These are phyloP conservation scores for Crotalus horridus DNA, from an alignment of 2,113 vertebrate genomes.

Conservation along the genomic window DNA sequence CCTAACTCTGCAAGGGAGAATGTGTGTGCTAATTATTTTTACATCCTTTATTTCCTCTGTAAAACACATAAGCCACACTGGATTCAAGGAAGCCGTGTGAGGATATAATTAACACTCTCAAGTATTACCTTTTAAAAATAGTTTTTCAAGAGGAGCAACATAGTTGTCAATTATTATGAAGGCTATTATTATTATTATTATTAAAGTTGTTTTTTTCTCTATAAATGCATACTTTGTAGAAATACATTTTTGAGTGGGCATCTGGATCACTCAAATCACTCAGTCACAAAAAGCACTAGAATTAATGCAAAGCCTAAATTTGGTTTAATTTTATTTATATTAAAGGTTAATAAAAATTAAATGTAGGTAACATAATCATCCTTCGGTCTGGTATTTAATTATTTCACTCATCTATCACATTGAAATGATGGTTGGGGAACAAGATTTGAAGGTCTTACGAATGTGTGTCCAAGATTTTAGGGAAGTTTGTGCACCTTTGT, in stretches of 20 bases:
- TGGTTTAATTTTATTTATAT: background rate
- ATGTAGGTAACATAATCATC: background rate
- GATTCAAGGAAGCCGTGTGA: background rate
- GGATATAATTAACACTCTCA: background rate
- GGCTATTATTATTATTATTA: too few species aligned
- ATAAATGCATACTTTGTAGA: background rate
- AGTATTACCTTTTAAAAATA: background rate
- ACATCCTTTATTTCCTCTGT: background rate
- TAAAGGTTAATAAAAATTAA: background rate
- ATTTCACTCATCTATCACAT: background rate
- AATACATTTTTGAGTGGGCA: background rate
- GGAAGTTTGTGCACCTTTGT: background rate
- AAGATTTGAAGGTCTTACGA: background rate
- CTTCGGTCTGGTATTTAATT: background rate
- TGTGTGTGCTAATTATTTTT: background rate
- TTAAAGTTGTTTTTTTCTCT: background rate
- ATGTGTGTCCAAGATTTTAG: background rate
- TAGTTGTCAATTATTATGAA: background rate
- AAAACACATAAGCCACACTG: background rate
- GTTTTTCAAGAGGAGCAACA: background rate
- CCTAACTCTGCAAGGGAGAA: background rate
- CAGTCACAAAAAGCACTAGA: background rate
- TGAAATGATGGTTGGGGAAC: background rate
- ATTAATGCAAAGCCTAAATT: background rate
- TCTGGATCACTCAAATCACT: background rate